A percentile compares a stretch with the other conserved stretches of the same genome.
These are phyloP conservation scores for Carapus acus DNA, from an alignment of 2,797 vertebrate species.

Conservation along the genomic window DNA sequence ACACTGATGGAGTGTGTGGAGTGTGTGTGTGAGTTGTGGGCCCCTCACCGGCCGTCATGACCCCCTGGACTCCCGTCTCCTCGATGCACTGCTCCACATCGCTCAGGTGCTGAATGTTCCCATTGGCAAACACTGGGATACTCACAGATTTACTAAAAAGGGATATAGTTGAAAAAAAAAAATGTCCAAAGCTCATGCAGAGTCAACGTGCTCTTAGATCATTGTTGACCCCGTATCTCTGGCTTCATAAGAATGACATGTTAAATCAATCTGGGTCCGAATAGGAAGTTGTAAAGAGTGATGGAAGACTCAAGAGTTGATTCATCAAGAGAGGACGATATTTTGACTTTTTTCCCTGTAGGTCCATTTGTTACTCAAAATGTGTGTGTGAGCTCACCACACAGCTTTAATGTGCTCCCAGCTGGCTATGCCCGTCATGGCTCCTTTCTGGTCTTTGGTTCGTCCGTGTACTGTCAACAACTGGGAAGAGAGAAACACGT, in stretches of 20 bases:
- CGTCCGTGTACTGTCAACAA: conserved; percentile 91
- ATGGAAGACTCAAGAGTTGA: too few relatives aligned
- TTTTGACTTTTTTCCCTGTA: too few relatives aligned
- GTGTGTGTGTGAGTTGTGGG: too few relatives aligned
- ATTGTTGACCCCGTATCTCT: too few relatives aligned
- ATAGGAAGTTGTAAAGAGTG: too few relatives aligned
- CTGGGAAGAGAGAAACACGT: conserved; percentile 56
- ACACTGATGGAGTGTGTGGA: too few relatives aligned
- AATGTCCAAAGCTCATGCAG: too few relatives aligned
- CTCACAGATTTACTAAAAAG: conserved; percentile 83
- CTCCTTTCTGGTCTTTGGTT: conserved; percentile 96
- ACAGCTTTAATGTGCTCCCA: conserved; percentile 96
- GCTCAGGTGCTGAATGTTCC: conserved; percentile 89
- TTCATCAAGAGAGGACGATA: too few relatives aligned
- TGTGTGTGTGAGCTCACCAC: conserved; percentile 63
- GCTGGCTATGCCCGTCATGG: conserved; percentile 81
- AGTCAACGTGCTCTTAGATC: too few relatives aligned
- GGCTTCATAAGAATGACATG: too few relatives aligned
- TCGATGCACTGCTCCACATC: conserved; percentile 89
- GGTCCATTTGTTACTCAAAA: neutral
- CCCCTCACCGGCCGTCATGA: conserved; percentile 90
- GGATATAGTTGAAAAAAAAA: neutral
- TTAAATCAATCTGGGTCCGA: too few relatives aligned
- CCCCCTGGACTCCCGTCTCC: conserved; percentile 89
- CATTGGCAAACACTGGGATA: conserved; percentile 96